phyloP scores from a whole-genome alignment of 2,888 invertebrate genomes.

The Aspidapion aeneum region DNA sequence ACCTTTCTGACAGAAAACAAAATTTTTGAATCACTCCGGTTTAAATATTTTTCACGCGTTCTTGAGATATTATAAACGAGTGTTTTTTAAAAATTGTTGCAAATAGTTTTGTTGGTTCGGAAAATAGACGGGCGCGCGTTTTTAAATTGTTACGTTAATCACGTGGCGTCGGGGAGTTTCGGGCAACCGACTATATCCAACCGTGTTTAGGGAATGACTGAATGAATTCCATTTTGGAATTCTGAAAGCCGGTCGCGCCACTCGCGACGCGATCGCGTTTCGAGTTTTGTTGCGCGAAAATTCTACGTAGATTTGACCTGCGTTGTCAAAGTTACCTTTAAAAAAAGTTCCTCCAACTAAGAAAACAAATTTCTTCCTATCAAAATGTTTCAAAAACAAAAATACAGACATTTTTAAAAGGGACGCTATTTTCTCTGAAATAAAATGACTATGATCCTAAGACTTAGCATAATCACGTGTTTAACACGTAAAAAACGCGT shows the following conservation, averaged over 20 bases:
- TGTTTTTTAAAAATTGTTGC: no score
- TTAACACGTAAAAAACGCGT: no score
- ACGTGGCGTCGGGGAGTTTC: constrained; percentile 25
- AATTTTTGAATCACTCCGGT: constrained; percentile 26
- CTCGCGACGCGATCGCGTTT: not conserved
- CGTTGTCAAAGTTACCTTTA: not conserved
- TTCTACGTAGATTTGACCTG: not conserved
- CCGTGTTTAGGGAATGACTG: constrained; percentile 29
- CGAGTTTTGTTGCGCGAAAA: not conserved
- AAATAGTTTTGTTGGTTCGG: no score
- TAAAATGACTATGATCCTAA: no score
- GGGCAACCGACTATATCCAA: constrained; percentile 26
- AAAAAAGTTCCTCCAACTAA: no score
- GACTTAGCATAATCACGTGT: no score
- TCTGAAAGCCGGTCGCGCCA: not conserved
- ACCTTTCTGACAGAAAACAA: constrained; percentile 15
- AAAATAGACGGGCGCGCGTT: not conserved
- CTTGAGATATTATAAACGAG: no score
- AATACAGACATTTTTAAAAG: no score
- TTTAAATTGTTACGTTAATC: constrained; percentile 25
- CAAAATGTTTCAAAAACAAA: no score
- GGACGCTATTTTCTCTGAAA: no score
- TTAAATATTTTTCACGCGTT: constrained; percentile 3
- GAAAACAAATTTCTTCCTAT: no score
- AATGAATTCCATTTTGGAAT: constrained; percentile 3